Base-by-base conservation (phyloP, 2,113 vertebrate genomes). In the Nanorana parkeri region DNA sequence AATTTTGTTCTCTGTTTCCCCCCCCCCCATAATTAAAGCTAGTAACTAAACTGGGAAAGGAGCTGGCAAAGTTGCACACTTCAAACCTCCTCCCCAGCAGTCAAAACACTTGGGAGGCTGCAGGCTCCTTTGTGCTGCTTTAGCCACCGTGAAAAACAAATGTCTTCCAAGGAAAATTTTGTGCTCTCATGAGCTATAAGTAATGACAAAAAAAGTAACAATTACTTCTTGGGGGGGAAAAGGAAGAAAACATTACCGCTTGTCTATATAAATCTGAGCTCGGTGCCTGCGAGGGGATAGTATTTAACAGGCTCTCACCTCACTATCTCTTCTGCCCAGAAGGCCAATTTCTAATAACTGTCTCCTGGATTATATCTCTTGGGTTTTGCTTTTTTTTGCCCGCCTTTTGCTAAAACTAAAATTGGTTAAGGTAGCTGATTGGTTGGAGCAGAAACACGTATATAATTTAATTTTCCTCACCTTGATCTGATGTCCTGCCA, bases 151-250 rank as follows among this genome's bases (percentile, higher is more conserved):
- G n/a, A 21, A 61, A 47, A 41, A 61, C 23, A 61, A 71, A 69
- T 80, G 52, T 80, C 29, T 71, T 71, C 41, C 36, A 47, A 61
- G 67, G 67, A 71, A 56, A 71, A 61, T 71, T 60, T 80, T 71
- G 67, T 71, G 66, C 29, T 80, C 56, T 80, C 55, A 19, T 47
- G 55, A 66, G 67, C 29, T 71, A 65, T 69, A 80, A 69, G 55
- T 80, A 80, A 80, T 61, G 78, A 69, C 21, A 47, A 56, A 47
- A n/a, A 69, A 61, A 80, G 78, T 80, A 69, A 69, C 78, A 84
- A 68, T 63, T 17, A n/a, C 23, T 81, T 11, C 8, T 71, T 17
- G 3, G 6, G 80, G 56, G 80, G 56, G 83, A 17, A 4, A 72
- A 3, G 60, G 83, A 74, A 83, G 20, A 8, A 81, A 47, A 73